Evolutionary conservation across 2,797 vertebrate genomes (phyloP), one percentile per base, ranked within the genome.

Genomic region (Anisognathus igniventris): DNA sequence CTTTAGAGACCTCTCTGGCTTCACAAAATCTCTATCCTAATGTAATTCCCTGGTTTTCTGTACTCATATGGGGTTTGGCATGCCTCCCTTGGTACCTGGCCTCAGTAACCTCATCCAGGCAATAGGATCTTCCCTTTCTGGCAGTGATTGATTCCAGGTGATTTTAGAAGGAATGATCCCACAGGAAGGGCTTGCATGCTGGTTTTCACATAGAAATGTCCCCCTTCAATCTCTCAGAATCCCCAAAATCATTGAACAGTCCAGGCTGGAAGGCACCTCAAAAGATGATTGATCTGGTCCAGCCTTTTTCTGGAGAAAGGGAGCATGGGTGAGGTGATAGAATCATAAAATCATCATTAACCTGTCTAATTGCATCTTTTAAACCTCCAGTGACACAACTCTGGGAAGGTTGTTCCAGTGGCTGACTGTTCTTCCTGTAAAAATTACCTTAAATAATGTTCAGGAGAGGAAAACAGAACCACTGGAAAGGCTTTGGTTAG

Each of bases 401-500:
- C 42, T 65, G 67, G 42, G 45, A 40, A 68, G 13, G 14, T 42
- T 57, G 30, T 82, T 88, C 18, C 28, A 71, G 37, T 44, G 37
- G 22, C 21, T 73, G n/a, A 39, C 79, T 48, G 12, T 50, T 91
- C 23, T 61, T 92, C 28, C 20, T 70, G 39, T 73, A 62, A 76
- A 76, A 90, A 60, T 33, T 19, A 90, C n/a, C 54, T 81, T 85
- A 61, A 89, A 40, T 42, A 45, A 50, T 48, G 44, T 5, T 61
- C 37, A 73, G 73, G 45, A 88, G n/a, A 5, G 14, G 33, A 28
- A 62, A 74, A 40, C 15, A 14, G 0, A 64, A 28, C 42, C 42
- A 42, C 44, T 78, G 64, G 39, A 45, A 81, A 47, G 54, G 61
- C 62, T 92, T 51, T 80, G 81, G 64, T 30, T 82, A 76, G 65